These are phyloP conservation scores for Cnemophilus loriae DNA, from an alignment of 2,113 vertebrate species.

Conservation along the genomic window DNA sequence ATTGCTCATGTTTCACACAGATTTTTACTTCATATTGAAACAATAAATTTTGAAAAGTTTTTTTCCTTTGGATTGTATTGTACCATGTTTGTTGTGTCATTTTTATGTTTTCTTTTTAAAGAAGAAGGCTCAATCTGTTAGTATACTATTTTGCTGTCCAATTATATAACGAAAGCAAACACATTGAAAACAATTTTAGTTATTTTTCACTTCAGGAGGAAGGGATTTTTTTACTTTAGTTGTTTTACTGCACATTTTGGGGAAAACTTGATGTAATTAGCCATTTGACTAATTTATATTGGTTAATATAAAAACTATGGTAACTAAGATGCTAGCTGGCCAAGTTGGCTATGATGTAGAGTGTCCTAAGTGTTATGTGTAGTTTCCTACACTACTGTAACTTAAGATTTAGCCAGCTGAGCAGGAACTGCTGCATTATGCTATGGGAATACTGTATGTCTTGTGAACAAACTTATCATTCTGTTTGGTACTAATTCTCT, in stretches of 20 bases:
- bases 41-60: not conserved
- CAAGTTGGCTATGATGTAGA: not conserved
- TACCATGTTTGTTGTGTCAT: not conserved
- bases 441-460: not conserved
- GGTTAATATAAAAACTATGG: not conserved
- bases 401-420: not conserved
- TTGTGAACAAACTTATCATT: not conserved
- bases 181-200: not conserved
- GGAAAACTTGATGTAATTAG: not conserved
- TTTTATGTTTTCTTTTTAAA: not conserved
- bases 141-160: not conserved
- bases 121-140: not conserved
- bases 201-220: not conserved
- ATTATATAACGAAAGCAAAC: not conserved
- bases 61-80: not conserved
- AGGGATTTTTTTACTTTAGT: not conserved
- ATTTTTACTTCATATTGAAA: not conserved
- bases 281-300: not conserved
- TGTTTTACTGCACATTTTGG: not conserved
- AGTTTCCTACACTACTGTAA: not conserved
- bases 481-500: not conserved
- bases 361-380: not conserved
- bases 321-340: not conserved
- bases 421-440: not conserved
- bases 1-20: not conserved